phyloP scores from a whole-genome alignment of 1,140 invertebrate genomes.

The Camponotus pennsylvanicus region DNA sequence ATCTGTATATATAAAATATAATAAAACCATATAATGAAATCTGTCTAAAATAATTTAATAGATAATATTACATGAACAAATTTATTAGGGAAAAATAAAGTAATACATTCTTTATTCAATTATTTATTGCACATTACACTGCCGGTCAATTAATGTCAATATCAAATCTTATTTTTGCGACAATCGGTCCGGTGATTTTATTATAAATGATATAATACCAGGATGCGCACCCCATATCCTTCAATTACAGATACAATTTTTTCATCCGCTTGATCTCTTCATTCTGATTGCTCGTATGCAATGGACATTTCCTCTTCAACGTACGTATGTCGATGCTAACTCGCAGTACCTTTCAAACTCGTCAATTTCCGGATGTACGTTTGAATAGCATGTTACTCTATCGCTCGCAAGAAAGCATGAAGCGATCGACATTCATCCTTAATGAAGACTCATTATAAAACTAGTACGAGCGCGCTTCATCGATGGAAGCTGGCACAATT shows the following conservation, averaged over 20 bases:
- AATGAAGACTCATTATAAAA: slow-evolving; percentile 35
- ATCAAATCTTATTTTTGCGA: slow-evolving; percentile 5
- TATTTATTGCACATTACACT: background rate
- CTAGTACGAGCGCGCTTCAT: background rate
- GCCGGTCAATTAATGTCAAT: background rate
- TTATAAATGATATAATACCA: background rate
- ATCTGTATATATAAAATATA: background rate
- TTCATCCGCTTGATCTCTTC: slow-evolving; percentile 22
- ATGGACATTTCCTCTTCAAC: slow-evolving; percentile 38
- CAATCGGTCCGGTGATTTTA: background rate
- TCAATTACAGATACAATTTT: slow-evolving; percentile 52
- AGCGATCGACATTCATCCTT: background rate
- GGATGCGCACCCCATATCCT: slow-evolving; percentile 15
- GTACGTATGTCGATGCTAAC: background rate
- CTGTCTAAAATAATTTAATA: too few species aligned
- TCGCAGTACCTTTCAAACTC: background rate
- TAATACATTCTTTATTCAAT: background rate
- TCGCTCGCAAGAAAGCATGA: background rate
- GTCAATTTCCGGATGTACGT: slow-evolving; percentile 30
- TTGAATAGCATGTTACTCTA: background rate
- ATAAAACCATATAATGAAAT: too few species aligned
- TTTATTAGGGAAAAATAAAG: background rate
- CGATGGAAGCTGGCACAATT: slow-evolving; percentile 49
- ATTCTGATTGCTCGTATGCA: background rate
- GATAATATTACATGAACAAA: too few species aligned